Conservation (phyloP, 2,113 vertebrate genomes). For the Polypterus senegalus region DNA sequence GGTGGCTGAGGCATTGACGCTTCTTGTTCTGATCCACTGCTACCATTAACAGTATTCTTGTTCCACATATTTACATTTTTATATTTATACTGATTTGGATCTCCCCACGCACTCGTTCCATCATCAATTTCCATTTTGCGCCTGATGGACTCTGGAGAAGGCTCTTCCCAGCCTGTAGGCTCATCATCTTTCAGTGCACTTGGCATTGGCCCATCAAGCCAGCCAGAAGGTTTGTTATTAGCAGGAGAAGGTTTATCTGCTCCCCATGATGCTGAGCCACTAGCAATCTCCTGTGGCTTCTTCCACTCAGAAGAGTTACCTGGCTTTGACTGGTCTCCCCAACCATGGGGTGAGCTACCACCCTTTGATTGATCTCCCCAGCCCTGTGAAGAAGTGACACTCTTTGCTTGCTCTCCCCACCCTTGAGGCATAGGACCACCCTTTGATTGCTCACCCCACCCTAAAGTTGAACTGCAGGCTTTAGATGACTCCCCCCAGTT, state of each 20-base stretch:
- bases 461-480: constrained; percentile 52
- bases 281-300: constrained; percentile 60
- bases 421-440: constrained; percentile 41
- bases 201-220: constrained; percentile 77
- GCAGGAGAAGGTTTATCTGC: constrained; percentile 29
- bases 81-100: constrained; percentile 73
- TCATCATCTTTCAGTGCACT: constrained; percentile 66
- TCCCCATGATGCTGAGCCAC: constrained; percentile 53
- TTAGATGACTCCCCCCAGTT: constrained; percentile 70
- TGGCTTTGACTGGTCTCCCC: constrained; percentile 53
- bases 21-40: constrained; percentile 63
- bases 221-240: constrained; percentile 53
- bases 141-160: constrained; percentile 85
- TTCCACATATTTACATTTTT: constrained; percentile 89
- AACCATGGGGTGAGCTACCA: constrained; percentile 46
- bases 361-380: constrained; percentile 65
- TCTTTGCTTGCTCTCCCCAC: constrained; percentile 63
- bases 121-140: constrained; percentile 94
- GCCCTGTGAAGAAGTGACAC: constrained; percentile 51
- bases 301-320: constrained; percentile 71
- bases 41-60: constrained; percentile 53
- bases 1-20: constrained; percentile 50
- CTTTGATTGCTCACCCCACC: constrained; percentile 68
- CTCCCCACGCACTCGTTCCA: constrained; percentile 92
- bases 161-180: constrained; percentile 89